phyloP scores from a whole-genome alignment of 2,888 invertebrate species.

The Megaustenia siamemsis region DNA sequence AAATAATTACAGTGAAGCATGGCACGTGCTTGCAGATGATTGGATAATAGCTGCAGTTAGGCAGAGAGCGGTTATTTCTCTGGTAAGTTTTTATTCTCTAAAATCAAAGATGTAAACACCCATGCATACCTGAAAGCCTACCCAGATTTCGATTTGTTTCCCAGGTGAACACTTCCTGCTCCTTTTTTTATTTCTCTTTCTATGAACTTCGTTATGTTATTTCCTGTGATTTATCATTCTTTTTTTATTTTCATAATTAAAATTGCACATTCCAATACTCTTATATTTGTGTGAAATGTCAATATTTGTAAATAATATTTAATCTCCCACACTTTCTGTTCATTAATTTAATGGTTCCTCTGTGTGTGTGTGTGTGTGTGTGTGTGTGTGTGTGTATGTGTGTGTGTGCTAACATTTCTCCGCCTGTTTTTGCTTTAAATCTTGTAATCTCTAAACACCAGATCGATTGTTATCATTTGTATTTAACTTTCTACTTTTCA shows the following conservation, averaged over 20 bases:
- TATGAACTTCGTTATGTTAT: not conserved
- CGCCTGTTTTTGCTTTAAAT: too few relatives aligned
- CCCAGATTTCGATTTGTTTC: not conserved
- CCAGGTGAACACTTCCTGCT: not conserved
- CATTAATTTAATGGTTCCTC: too few relatives aligned
- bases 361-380: not conserved
- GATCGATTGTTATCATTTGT: too few relatives aligned
- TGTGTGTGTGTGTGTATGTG: slow-evolving; percentile 1
- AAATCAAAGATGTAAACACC: not conserved
- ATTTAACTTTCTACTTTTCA: too few relatives aligned
- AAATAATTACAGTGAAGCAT: not conserved
- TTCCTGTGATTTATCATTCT: not conserved
- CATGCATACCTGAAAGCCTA: not conserved
- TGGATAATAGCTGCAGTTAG: not conserved
- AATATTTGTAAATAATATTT: too few relatives aligned
- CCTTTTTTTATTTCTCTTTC: too few relatives aligned
- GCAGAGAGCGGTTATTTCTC: not conserved
- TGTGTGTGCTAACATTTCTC: too few relatives aligned
- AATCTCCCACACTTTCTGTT: too few relatives aligned
- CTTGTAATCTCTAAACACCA: not conserved
- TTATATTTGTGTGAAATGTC: too few relatives aligned
- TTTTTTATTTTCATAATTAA: too few relatives aligned
- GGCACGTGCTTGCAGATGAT: not conserved
- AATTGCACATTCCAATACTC: too few relatives aligned
- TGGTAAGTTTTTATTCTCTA: not conserved